A percentile compares a stretch with the other conserved stretches of the same genome.
Conservation (phyloP, 2,113 vertebrate species). For the Daphoenositta chrysoptera region DNA sequence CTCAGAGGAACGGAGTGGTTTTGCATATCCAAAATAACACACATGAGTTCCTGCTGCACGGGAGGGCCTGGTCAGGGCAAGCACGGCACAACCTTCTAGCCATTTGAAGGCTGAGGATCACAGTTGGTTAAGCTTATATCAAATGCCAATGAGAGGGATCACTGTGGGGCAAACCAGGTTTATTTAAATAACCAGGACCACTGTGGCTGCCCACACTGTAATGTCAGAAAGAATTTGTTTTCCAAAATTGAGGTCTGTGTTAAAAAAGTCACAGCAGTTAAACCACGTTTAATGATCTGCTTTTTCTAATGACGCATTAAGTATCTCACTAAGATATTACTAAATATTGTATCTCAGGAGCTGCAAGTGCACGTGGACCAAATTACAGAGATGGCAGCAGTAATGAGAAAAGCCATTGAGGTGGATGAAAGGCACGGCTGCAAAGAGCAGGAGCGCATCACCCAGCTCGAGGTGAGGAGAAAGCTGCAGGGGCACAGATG, state of each 20-base stretch:
- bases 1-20: neutral
- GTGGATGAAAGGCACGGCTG: constrained; percentile 87
- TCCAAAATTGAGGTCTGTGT: neutral
- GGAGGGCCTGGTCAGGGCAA: neutral
- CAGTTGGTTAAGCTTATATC: neutral
- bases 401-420: constrained; percentile 95
- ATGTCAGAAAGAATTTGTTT: neutral
- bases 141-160: neutral
- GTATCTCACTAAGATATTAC: neutral
- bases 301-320: neutral
- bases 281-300: neutral
- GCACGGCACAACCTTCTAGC: neutral
- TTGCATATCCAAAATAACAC: neutral
- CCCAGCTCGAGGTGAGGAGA: constrained; percentile 85
- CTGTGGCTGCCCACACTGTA: neutral
- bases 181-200: neutral
- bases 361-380: constrained; percentile 94
- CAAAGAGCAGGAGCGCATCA: constrained; percentile 91
- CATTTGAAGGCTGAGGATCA: neutral
- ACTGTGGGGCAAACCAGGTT: neutral
- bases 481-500: neutral
- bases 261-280: neutral
- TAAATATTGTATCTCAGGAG: constrained; percentile 55
- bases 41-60: neutral
- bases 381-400: constrained; percentile 96